Percentiles rank a stretch among this genome's conserved stretches.
These are phyloP conservation scores for Euschistus heros DNA, from an alignment of 1,140 invertebrate genomes.

Conservation along the genomic window DNA sequence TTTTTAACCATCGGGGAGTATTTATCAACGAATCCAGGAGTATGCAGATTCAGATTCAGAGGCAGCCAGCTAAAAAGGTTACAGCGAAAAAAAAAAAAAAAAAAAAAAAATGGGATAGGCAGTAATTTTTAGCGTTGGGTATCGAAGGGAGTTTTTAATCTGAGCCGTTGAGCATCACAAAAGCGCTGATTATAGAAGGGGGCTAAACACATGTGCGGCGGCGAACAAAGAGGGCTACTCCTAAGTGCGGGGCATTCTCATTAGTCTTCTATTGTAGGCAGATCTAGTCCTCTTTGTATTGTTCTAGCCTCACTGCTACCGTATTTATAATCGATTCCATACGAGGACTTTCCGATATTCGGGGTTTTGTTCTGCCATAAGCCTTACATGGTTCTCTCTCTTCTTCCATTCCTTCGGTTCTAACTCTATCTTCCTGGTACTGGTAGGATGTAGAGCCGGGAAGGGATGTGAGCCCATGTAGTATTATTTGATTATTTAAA, in stretches of 20 bases:
- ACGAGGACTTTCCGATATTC: no score
- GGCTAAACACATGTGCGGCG: slow-evolving; percentile 10
- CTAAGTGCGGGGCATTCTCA: neutral
- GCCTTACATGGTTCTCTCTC: no score
- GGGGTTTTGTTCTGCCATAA: no score
- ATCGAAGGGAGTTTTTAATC: slow-evolving; percentile 14
- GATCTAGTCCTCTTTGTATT: no score
- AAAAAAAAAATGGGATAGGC: neutral
- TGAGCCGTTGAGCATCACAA: slow-evolving; percentile 1
- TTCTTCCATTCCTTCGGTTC: no score
- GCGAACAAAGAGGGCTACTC: neutral
- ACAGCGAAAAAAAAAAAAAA: neutral
- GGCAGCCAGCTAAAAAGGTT: slow-evolving; percentile 13
- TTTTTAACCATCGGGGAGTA: no score
- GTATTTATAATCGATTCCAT: no score
- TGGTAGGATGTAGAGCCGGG: no score
- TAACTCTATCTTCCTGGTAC: no score
- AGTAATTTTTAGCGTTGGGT: slow-evolving; percentile 1
- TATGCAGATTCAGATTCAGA: slow-evolving; percentile 12
- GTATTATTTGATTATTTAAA: no score
- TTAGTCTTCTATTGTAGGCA: slow-evolving; percentile 1
- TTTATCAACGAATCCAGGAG: neutral
- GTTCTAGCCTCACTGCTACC: no score
- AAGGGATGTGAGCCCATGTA: no score
- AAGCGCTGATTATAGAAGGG: slow-evolving; percentile 14